Conservation (phyloP, 2,888 invertebrate species). For the Falcaria lacertinaria region DNA sequence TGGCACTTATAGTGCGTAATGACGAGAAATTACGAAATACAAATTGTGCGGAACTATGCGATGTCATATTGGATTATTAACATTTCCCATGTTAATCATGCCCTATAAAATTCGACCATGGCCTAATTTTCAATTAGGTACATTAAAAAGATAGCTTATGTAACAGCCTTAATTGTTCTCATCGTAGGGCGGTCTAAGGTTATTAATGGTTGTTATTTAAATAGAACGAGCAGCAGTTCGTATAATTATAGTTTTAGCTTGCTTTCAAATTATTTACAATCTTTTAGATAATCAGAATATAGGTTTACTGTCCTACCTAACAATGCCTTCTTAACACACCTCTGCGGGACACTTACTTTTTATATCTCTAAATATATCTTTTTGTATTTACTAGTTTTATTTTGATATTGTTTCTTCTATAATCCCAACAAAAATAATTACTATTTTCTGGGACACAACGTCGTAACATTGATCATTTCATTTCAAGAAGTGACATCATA, state of each 20-base stretch:
- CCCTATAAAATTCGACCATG: slow-evolving; percentile 6
- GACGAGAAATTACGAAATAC: not conserved
- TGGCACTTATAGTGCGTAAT: not conserved
- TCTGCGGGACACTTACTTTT: no score
- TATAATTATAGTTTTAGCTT: no score
- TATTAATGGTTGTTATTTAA: no score
- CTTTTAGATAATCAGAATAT: no score
- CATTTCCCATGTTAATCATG: not conserved
- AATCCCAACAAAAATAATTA: not conserved
- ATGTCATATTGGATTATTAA: not conserved
- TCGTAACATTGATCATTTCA: slow-evolving; percentile 7
- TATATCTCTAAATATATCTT: no score
- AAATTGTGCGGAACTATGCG: not conserved
- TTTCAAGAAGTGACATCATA: slow-evolving; percentile 10
- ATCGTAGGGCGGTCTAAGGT: no score
- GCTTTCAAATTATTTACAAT: no score
- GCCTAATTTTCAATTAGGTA: slow-evolving; percentile 5
- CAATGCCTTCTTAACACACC: no score
- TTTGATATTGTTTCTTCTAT: no score
- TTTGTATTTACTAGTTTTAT: no score
- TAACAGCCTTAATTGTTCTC: not conserved
- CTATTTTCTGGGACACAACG: not conserved
- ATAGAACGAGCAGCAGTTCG: no score
- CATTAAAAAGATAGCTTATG: not conserved
- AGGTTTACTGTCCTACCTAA: no score